These are phyloP conservation scores for Hydroisotoma schaefferi DNA, from an alignment of 2,888 invertebrate genomes.

Conservation along the genomic window DNA sequence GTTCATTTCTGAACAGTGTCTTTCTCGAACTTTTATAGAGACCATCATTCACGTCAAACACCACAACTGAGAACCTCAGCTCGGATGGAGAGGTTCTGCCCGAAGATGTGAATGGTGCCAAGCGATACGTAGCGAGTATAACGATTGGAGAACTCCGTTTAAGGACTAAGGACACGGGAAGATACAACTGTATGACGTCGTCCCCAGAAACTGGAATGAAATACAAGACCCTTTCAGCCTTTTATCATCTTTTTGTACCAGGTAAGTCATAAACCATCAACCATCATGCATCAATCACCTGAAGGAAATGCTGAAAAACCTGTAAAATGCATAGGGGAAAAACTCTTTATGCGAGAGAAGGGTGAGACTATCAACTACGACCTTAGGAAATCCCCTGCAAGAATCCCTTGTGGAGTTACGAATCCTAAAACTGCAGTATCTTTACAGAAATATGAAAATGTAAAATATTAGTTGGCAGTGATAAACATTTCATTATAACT, in stretches of 20 bases:
- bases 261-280: conserved; percentile 22
- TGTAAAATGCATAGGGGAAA: conserved; percentile 8
- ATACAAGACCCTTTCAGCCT: conserved; percentile 37
- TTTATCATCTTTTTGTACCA: conserved; percentile 39
- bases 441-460: conserved; percentile 41
- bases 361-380: conserved; percentile 37
- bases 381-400: conserved; percentile 34
- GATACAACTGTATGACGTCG: conserved; percentile 42
- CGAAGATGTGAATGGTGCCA: conserved; percentile 39
- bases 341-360: conserved; percentile 37
- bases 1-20: too few relatives aligned
- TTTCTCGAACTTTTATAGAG: conserved; percentile 20
- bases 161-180: conserved; percentile 32
- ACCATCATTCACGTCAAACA: conserved; percentile 32
- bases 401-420: conserved; percentile 45
- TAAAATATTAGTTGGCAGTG: conserved; percentile 20
- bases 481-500: too few relatives aligned
- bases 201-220: conserved; percentile 39
- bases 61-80: conserved; percentile 37
- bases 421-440: conserved; percentile 43
- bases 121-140: conserved; percentile 35
- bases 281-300: too few relatives aligned
- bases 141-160: conserved; percentile 30
- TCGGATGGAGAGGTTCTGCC: conserved; percentile 15
- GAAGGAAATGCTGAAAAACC: not conserved